Evolutionary conservation across 2,113 vertebrate genomes (phyloP), one percentile per base, ranked within the genome.

Genomic region (Blennius ocellaris): DNA sequence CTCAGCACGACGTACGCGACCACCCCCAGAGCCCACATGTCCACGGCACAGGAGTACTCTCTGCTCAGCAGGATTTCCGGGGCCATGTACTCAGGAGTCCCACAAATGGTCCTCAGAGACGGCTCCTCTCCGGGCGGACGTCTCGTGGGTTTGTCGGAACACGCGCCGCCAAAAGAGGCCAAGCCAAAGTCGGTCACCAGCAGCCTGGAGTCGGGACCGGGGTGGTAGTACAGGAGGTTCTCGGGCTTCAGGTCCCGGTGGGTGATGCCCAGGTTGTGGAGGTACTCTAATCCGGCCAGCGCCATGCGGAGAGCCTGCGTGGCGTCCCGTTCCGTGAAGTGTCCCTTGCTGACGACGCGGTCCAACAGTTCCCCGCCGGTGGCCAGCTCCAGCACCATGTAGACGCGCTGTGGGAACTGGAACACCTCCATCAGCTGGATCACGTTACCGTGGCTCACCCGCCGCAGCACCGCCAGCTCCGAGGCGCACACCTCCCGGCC

Each of bases 181-280:
- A 92, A 73, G 10, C 93, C 91, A 51, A 94, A 93, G 68, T 91
- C 92, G 0, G 90, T 91, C 17, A 92, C 84, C 7, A 93, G 76
- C 38, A 92, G 76, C 16, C 89, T 83, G 41, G 91, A 93, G 56
- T 92, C 86, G 0, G 78, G 44, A 8, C 91, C 87, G 0, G 92
- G 90, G 39, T 92, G 91, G 76, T 93, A 92, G 78, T 90, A 89
- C 10, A 91, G 73, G 0, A 92, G 78, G 43, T 93, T 93, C 74
- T 92, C 89, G 2, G 92, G 89, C 72, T 94, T 92, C 47, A 93
- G 40, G 6, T 93, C 90, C 36, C 87, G 49, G 61, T 94, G 92
- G 30, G 67, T 76, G 69, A 94, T 78, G 0, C 90, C 91, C 16
- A 93, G 69, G 1, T 56, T 30, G 77, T 92, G 92, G 11, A 93